Evolutionary conservation across 2,888 invertebrate genomes (phyloP), one percentile per base, ranked within the genome.

Genomic region (Drosophila lacicola): DNA sequence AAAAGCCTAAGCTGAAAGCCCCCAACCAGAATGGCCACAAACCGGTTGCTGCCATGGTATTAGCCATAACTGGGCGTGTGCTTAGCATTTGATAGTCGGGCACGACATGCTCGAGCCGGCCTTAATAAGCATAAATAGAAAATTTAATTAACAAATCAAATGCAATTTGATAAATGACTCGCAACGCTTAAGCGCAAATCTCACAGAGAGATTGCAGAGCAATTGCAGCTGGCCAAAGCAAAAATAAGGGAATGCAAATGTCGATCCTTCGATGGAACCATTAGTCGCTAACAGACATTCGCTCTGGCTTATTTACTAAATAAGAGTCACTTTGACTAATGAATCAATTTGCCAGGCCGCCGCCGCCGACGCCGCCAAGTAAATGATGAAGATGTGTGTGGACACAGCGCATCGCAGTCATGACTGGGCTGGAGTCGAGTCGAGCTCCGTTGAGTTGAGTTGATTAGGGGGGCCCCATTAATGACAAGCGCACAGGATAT

Each of bases 251-350:
- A 74, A 65, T 62, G 64, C 67, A 65, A 70, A 67, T 67, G 37
- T 41, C 58, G 62, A 62, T 74, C 55, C 76, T 76, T 42, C 75
- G 50, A 39, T 14, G 5, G 2, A 33, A 9, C 33, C 60, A 70
- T 70, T 51, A 60, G 53, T 36, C 29, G 50, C 36, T 21, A 37
- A 46, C 63, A 47, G 45, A 47, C 62, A 51, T 51, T 39, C 44
- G 41, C 60, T 67, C 56, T 65, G 70, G 67, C 77, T 82, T 71
- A 73, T 73, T 84, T 70, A 66, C 77, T 82, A 82, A 88, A 80
- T 88, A 88, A 89, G 74, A 89, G 89, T 89, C 89, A 89, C 86
- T 87, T 87, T 89, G 88, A 88, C 86, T 87, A 89, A 87, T 87
- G 86, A 87, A 87, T 89, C 90, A 86, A 86, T 86, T 86, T 89